Evolutionary conservation across 2,113 vertebrate species (phyloP).

Genomic region (Pachypanchax playfairii): DNA sequence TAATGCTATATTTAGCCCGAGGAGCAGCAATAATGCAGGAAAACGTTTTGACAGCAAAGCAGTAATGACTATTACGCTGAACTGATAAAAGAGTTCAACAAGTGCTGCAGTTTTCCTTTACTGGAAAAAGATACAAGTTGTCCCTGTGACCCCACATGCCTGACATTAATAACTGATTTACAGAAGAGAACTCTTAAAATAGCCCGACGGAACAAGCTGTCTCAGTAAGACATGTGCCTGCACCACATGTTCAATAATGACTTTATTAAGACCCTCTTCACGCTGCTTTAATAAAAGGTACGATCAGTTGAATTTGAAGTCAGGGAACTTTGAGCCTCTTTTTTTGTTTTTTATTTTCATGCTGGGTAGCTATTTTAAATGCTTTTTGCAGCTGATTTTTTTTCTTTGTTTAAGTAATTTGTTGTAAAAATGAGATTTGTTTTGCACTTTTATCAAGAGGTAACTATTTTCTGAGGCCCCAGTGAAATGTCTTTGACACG

Average conservation of each 20-base stretch:
- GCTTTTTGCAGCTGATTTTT: constrained; percentile 1
- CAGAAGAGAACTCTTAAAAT: constrained; percentile 51
- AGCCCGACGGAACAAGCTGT: constrained; percentile 54
- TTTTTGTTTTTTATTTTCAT: neutral
- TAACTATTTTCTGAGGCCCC: neutral
- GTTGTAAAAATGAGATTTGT: neutral
- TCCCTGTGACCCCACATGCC: constrained; percentile 35
- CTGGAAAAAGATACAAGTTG: constrained; percentile 12
- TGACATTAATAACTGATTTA: constrained; percentile 57
- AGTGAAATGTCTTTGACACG: neutral
- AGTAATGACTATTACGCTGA: neutral
- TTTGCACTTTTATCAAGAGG: neutral
- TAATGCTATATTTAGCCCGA: constrained; percentile 20
- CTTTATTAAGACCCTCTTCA: constrained; percentile 7
- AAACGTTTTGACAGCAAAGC: neutral
- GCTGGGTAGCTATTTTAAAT: neutral
- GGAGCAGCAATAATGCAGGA: neutral
- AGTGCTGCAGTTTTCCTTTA: neutral
- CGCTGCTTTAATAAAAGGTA: constrained; percentile 17
- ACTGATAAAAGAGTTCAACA: neutral
- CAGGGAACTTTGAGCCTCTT: constrained; percentile 15
- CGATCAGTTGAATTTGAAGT: constrained; percentile 15
- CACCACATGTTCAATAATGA: constrained; percentile 27
- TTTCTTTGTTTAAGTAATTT: constrained; percentile 5
- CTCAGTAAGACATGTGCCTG: constrained; percentile 36